phyloP scores from a whole-genome alignment of 2,888 invertebrate genomes.

The Brassicogethes aeneus region DNA sequence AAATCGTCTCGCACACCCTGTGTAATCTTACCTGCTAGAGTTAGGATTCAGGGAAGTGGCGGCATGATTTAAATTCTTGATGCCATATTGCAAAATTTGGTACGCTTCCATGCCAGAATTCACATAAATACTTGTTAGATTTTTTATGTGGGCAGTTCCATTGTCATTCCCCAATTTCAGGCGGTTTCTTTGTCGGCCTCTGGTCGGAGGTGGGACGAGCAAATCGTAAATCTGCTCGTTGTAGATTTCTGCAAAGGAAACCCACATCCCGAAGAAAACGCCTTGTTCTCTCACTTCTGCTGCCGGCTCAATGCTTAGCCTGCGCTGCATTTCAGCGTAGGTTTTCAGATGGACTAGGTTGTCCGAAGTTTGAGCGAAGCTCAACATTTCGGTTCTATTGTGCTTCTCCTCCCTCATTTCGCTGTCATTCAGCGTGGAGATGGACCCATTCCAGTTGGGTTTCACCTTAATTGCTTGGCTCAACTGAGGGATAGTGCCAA shows the following conservation, averaged over 20 bases:
- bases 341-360: constrained; percentile 19
- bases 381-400: constrained; percentile 27
- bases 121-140: constrained; percentile 41
- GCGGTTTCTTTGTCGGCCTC: background rate
- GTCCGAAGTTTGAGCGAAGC: constrained; percentile 14
- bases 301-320: constrained; percentile 22
- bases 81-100: constrained; percentile 66
- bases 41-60: constrained; percentile 70
- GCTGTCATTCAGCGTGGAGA: constrained; percentile 34
- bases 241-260: constrained; percentile 85
- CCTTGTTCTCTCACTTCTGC: constrained; percentile 19
- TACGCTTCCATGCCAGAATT: constrained; percentile 65
- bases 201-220: constrained; percentile 32
- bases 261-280: constrained; percentile 53
- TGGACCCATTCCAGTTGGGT: constrained; percentile 33
- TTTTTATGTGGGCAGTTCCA: constrained; percentile 48
- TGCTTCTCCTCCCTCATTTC: constrained; percentile 31
- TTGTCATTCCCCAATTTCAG: constrained; percentile 34
- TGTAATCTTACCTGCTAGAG: constrained; percentile 77
- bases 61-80: constrained; percentile 66
- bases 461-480: constrained; percentile 36
- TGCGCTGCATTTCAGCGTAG: constrained; percentile 22
- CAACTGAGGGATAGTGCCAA: constrained; percentile 29
- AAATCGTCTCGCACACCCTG: too few relatives aligned
- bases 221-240: constrained; percentile 83